These are phyloP conservation scores for Pegoplata infirma DNA, from an alignment of 2,888 invertebrate genomes.

Conservation along the genomic window DNA sequence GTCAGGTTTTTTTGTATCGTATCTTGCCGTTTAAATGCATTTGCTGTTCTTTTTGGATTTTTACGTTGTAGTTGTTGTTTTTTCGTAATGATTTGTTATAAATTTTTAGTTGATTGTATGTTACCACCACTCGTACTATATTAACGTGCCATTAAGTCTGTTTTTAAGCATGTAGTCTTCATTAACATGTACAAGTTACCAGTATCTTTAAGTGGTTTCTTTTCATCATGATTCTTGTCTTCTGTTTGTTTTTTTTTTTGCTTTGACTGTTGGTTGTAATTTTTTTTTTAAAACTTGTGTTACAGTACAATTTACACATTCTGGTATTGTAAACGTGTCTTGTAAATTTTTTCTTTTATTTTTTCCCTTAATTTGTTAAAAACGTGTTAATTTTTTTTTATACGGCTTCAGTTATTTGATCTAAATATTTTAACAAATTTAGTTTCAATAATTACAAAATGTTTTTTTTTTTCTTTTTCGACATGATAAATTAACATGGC, in stretches of 20 bases:
- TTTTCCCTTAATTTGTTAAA: neutral
- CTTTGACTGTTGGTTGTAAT: neutral
- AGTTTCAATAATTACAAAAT: neutral
- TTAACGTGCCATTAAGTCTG: constrained; percentile 42
- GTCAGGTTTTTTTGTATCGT: neutral
- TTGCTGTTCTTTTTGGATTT: neutral
- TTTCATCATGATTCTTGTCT: constrained; percentile 32
- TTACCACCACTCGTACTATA: no score
- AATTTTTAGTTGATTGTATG: constrained; percentile 9
- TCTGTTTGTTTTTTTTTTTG: neutral
- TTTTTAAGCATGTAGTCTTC: constrained; percentile 45
- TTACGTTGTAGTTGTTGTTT: constrained; percentile 9
- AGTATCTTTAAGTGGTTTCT: constrained; percentile 41
- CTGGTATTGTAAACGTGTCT: neutral
- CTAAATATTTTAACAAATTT: neutral
- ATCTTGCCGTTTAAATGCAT: neutral
- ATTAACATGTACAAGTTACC: constrained; percentile 44
- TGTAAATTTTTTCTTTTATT: neutral
- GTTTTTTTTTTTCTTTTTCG: neutral
- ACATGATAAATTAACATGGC: no score
- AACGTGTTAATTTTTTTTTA: constrained; percentile 17
- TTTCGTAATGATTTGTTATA: constrained; percentile 27
- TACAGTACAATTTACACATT: constrained; percentile 32
- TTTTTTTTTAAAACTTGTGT: constrained; percentile 18
- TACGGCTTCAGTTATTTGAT: neutral